Evolutionary conservation across 2,797 vertebrate species (phyloP), one percentile per base, ranked within the genome.

Genomic region (Protonibea diacanthus): DNA sequence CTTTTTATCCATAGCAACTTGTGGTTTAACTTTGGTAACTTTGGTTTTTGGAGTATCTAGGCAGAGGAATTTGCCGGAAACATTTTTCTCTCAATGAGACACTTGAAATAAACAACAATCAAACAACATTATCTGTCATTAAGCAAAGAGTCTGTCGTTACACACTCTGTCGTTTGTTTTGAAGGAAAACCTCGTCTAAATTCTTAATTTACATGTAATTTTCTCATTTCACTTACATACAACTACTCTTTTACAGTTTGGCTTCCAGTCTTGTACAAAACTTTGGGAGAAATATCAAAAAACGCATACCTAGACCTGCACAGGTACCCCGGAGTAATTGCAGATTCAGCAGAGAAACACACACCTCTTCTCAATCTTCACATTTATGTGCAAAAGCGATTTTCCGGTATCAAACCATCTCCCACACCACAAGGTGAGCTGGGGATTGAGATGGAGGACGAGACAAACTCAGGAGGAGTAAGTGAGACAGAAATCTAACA

Each of bases 341-440:
- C 72, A 76, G 49, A 65, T 66, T 49, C 63, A 33, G 61, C 62
- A 48, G 56, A 68, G 25, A 58, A 71, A 67, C 58, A 69, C 45
- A 61, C 29, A 40, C 27, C 13, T 73, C 20, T 74, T 62, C 45
- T 63, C 58, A 68, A 69, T 76, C 80, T 66, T 45, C 62, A 80
- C 27, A 82, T 84, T 67, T 63, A 73, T 27, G 65, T 60, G 81
- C 48, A 77, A 67, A 81, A 81, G 51, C 27, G 0, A 76, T 65
- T 63, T 83, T 82, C 61, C 71, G 10, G 49, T 64, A 71, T 89
- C 74, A 85, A 81, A 85, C 38, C n/a, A 9, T 57, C 75, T 71
- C 45, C 40, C 69, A 18, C 82, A 70, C 52, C 68, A 63, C n/a
- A 38, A 55, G 62, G 52, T 68, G 80, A 78, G 69, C 25, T 20